Base-by-base conservation (phyloP, 64 coral and sea anemone genomes). In the Acropora tenuis region DNA sequence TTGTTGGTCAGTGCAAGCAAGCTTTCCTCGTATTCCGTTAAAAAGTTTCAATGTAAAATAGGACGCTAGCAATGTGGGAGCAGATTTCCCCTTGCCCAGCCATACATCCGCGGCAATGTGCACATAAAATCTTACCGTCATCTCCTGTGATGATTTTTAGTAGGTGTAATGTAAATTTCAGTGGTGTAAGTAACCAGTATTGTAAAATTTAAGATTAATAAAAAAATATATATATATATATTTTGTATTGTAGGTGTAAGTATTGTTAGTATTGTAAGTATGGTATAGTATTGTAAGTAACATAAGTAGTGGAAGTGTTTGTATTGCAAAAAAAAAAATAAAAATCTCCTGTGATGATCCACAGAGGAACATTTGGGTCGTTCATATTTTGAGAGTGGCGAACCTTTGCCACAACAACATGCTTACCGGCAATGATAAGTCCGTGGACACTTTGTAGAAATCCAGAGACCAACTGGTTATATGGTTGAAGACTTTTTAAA, bases 361-460 rank as follows among this genome's bases (percentile, higher is more conserved):
- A 59, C 78, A 80, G 78, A 80, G 78, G 47, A 80, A 80, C 78
- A 48, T 43, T 78, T 78, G 75, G 47, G 45, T 60, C 52, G 20
- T 81, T 81, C 79, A 81, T 81, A 20, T 81, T 81, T 81, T 81
- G 79, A 81, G 79, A 81, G 79, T 61, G 79, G 55, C n/a, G 79
- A 81, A 81, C 53, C 79, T 81, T 81, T 81, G 50, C 79, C 79
- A 81, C 59, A 81, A 81, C 79, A 81, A 81, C 79, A 60, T 81
- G 55, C 53, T 81, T 81, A 81, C 79, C 79, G 52, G 79, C 79
- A 81, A 60, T 81, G 79, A 81, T 81, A 81, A 60, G 79, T 81
- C 50, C 79, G 10, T 81, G 52, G 79, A 81, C 79, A 59, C 9
- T 61, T 80, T 80, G 20, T 81, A 81, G 50, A 81, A 81, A 43